These are phyloP conservation scores for Cassiopea andromeda DNA, from an alignment of 30 jellyfish, hydroid and myxozoan species.

Conservation along the genomic window DNA sequence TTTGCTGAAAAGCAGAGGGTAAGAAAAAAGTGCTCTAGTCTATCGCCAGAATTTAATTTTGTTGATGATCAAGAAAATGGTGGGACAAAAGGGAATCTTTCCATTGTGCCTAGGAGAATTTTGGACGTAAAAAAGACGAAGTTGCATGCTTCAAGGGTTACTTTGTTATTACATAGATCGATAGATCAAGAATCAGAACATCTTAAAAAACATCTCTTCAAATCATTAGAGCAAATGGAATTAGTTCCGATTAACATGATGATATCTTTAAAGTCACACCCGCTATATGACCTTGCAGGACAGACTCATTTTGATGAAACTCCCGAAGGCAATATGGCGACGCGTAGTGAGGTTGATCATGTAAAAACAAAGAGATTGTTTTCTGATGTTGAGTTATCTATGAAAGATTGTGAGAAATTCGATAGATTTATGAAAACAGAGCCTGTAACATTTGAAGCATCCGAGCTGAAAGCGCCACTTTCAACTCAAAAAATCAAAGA, in stretches of 20 bases:
- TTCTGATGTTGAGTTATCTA: not conserved
- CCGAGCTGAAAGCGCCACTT: slow-evolving; percentile 16
- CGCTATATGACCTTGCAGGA: not conserved
- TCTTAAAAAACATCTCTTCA: slow-evolving; percentile 26
- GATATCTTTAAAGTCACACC: slow-evolving; percentile 33
- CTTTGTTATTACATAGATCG: slow-evolving; percentile 73
- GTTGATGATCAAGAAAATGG: not conserved
- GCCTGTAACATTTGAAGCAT: not conserved
- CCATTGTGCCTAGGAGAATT: slow-evolving; percentile 8
- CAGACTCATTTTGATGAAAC: not conserved
- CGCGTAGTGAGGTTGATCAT: not conserved
- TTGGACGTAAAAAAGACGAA: slow-evolving; percentile 27
- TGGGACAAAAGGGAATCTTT: not conserved
- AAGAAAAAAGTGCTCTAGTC: not conserved
- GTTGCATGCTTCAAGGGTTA: slow-evolving; percentile 73
- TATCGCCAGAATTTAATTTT: not conserved
- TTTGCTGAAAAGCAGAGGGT: not conserved
- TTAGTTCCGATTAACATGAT: slow-evolving; percentile 62
- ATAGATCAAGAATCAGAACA: slow-evolving; percentile 32
- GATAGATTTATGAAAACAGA: slow-evolving; percentile 13
- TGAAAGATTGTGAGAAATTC: not conserved
- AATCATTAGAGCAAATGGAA: slow-evolving; percentile 55
- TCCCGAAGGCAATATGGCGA: not conserved
- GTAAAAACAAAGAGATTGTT: not conserved
- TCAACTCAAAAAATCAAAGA: not conserved